Conservation (phyloP, 2,888 invertebrate species). For the Agrochola macilenta region DNA sequence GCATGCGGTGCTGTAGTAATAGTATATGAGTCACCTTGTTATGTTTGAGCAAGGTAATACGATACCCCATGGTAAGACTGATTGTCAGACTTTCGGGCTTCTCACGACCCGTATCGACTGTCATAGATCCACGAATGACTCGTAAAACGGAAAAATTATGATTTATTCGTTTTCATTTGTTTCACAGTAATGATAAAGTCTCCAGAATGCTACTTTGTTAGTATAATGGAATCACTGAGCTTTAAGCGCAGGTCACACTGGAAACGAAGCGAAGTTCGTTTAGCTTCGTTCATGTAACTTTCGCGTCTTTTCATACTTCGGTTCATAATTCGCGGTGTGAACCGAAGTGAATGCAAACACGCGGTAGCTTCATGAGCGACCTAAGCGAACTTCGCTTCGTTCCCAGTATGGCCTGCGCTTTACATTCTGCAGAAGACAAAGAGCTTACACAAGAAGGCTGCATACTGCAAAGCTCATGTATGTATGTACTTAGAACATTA, state of each 20-base stretch:
- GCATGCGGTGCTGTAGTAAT: constrained; percentile 11
- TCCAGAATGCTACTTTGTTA: neutral
- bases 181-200: neutral
- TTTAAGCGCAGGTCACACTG: neutral
- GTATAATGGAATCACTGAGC: neutral
- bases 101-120: too few species aligned
- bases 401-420: neutral
- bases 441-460: constrained; percentile 14
- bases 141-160: too few species aligned
- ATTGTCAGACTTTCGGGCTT: too few species aligned
- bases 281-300: too few species aligned
- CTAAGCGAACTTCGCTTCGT: too few species aligned
- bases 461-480: neutral
- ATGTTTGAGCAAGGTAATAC: neutral
- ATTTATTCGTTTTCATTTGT: neutral
- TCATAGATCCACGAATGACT: too few species aligned
- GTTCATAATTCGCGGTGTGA: too few species aligned
- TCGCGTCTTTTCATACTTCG: too few species aligned
- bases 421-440: neutral
- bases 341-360: too few species aligned
- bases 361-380: too few species aligned
- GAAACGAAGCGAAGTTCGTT: too few species aligned
- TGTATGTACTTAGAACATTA: constrained; percentile 2
- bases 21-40: neutral
- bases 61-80: too few species aligned